These are phyloP conservation scores for Aradus depressus DNA, from an alignment of 2,888 invertebrate genomes.

Conservation along the genomic window DNA sequence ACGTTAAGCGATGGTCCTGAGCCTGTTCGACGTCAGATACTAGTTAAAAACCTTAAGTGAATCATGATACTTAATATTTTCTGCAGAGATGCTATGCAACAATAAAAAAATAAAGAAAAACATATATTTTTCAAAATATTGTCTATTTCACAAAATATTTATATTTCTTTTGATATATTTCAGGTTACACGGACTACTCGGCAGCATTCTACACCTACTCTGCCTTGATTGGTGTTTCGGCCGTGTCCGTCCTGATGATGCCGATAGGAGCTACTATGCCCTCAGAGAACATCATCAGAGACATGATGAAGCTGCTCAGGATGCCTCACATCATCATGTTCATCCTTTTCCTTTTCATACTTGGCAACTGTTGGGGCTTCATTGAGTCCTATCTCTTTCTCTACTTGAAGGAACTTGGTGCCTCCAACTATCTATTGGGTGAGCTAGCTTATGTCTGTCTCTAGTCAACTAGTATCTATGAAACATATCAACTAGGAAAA, in stretches of 20 bases:
- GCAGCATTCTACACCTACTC: slow-evolving; percentile 81
- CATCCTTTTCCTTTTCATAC: slow-evolving; percentile 64
- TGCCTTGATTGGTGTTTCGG: slow-evolving; percentile 57
- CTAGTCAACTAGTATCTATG: too few species aligned
- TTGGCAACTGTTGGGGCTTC: slow-evolving; percentile 82
- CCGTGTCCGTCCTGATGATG: slow-evolving; percentile 63
- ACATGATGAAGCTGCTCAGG: slow-evolving; percentile 60
- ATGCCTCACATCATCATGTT: slow-evolving; percentile 71
- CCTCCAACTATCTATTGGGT: slow-evolving; percentile 72
- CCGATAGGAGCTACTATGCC: slow-evolving; percentile 66
- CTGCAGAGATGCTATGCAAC: too few species aligned
- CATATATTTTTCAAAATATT: neutral
- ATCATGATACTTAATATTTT: too few species aligned
- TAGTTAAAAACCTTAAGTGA: too few species aligned
- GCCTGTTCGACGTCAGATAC: too few species aligned
- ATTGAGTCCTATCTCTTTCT: slow-evolving; percentile 80
- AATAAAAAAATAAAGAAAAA: too few species aligned
- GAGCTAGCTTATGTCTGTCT: slow-evolving; percentile 25
- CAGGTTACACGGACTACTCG: slow-evolving; percentile 72
- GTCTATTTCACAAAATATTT: neutral
- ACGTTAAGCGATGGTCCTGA: too few species aligned
- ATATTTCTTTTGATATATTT: slow-evolving; percentile 7
- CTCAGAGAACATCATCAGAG: slow-evolving; percentile 63
- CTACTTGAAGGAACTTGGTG: slow-evolving; percentile 71
- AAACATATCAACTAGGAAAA: too few species aligned